These are phyloP conservation scores for Mus pahari DNA, from an alignment of 2,113 vertebrate species.

Conservation along the genomic window DNA sequence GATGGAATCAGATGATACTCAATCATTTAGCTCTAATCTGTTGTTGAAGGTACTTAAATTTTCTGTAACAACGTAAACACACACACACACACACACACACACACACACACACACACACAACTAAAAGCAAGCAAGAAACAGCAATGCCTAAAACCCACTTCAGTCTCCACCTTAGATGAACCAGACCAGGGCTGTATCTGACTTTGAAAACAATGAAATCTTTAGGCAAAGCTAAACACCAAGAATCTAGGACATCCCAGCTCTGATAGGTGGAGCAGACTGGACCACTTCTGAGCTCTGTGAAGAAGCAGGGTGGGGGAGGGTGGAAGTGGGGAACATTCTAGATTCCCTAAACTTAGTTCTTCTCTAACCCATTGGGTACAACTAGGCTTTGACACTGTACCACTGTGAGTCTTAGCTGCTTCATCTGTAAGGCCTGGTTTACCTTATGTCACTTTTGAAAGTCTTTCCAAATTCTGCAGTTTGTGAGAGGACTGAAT, in stretches of 20 bases:
- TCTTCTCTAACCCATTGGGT: not conserved
- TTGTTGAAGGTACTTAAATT: not conserved
- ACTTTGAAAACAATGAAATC: not conserved
- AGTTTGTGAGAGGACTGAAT: not conserved
- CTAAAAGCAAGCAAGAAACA: not conserved
- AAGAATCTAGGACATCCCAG: not conserved
- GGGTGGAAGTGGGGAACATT: not conserved
- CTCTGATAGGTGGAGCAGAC: not conserved
- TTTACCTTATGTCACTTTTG: not conserved
- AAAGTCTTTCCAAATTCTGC: not conserved
- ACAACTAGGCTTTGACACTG: not conserved
- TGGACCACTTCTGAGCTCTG: not conserved
- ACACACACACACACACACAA: no score
- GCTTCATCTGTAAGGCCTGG: not conserved
- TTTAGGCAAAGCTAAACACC: not conserved
- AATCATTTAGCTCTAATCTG: not conserved
- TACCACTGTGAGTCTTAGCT: not conserved
- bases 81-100: no score
- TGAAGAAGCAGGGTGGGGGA: not conserved
- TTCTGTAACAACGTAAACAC: not conserved
- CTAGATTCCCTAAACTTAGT: not conserved
- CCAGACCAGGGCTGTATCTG: no score
- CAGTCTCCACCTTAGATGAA: not conserved
- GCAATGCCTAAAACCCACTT: not conserved
- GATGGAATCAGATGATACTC: not conserved